Evolutionary conservation across 2,113 vertebrate species (phyloP).

Genomic region (Lampris incognitus): DNA sequence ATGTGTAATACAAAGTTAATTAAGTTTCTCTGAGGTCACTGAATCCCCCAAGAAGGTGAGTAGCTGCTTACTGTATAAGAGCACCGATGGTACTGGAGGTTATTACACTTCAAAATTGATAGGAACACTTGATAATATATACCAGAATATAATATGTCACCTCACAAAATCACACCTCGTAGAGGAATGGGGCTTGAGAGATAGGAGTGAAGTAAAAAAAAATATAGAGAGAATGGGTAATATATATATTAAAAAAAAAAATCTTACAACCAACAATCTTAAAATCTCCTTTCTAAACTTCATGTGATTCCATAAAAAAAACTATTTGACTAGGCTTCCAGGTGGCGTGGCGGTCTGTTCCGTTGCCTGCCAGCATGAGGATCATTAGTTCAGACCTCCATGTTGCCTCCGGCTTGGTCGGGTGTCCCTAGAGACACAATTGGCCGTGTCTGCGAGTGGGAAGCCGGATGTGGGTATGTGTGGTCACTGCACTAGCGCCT

Average conservation of each 20-base stretch:
- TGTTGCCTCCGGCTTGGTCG: too few species aligned
- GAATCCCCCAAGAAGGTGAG: background rate
- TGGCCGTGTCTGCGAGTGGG: too few species aligned
- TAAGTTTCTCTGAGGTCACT: constrained; percentile 37
- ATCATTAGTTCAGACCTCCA: too few species aligned
- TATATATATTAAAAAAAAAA: background rate
- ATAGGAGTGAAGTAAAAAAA: background rate
- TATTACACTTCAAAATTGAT: constrained; percentile 5
- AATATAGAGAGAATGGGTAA: background rate
- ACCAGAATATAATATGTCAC: background rate
- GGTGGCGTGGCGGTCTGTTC: too few species aligned
- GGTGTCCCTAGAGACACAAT: too few species aligned
- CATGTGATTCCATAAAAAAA: too few species aligned
- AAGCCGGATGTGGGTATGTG: too few species aligned
- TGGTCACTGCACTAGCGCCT: too few species aligned
- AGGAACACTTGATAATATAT: constrained; percentile 3
- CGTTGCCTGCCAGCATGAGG: too few species aligned
- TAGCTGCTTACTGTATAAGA: background rate
- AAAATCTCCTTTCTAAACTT: too few species aligned
- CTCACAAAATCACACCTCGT: background rate
- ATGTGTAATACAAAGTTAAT: constrained; percentile 35
- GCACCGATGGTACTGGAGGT: background rate
- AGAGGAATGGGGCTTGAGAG: background rate
- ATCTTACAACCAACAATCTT: too few species aligned
- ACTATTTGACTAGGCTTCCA: too few species aligned